Evolutionary conservation across 2,888 invertebrate genomes (phyloP).

Genomic region (Caenorhabditis sp.): DNA sequence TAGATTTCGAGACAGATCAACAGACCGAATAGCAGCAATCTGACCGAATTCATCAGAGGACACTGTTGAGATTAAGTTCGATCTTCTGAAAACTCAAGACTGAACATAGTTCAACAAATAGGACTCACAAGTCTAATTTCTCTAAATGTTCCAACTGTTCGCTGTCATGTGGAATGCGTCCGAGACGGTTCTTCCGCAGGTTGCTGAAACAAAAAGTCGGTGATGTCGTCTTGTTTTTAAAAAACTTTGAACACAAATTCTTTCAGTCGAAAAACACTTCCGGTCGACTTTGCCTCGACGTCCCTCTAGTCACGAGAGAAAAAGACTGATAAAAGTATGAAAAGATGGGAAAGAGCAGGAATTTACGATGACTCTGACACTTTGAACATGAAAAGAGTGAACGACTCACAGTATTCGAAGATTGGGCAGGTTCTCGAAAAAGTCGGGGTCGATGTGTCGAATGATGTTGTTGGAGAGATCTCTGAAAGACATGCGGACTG

Average conservation of each 20-base stretch:
- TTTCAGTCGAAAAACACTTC: constrained; percentile 27
- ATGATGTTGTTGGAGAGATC: constrained; percentile 70
- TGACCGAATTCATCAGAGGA: constrained; percentile 46
- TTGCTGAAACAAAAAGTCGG: constrained; percentile 50
- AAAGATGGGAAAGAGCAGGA: no score
- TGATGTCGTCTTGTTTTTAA: background rate
- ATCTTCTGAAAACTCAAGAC: constrained; percentile 64
- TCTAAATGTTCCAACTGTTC: constrained; percentile 57
- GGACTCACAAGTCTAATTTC: constrained; percentile 71
- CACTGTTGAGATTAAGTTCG: constrained; percentile 59
- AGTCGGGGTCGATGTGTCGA: constrained; percentile 51
- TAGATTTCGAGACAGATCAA: constrained; percentile 67
- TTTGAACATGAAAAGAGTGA: constrained; percentile 11
- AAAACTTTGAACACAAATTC: constrained; percentile 1
- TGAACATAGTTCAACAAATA: no score
- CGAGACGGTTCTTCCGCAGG: constrained; percentile 68
- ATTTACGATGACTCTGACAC: constrained; percentile 21
- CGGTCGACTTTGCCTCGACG: constrained; percentile 4
- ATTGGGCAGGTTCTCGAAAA: constrained; percentile 64
- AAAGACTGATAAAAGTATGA: constrained; percentile 7
- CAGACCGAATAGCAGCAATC: constrained; percentile 51
- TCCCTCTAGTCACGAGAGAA: constrained; percentile 43
- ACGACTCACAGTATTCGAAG: constrained; percentile 64
- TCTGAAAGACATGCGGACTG: constrained; percentile 61
- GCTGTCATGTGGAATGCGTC: constrained; percentile 63